A percentile compares a stretch with the other conserved stretches of the same genome.
Conservation (phyloP, 2,888 invertebrate genomes). For the Amiota minor region DNA sequence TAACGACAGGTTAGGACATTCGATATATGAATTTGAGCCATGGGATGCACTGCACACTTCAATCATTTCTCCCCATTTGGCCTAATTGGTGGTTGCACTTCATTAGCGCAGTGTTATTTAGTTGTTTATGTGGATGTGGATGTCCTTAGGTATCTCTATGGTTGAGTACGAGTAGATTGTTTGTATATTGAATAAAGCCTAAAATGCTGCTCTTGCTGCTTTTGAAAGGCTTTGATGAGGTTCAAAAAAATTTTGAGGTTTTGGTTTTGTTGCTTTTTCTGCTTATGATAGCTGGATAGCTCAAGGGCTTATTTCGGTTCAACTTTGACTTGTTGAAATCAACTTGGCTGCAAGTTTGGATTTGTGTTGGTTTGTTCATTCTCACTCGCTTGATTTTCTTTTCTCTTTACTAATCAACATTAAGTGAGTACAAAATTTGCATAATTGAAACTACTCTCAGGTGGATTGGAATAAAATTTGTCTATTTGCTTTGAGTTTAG, state of each 20-base stretch:
- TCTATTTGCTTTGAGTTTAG: neutral
- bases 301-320: constrained; percentile 58
- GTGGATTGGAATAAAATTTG: constrained; percentile 40
- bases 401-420: constrained; percentile 54
- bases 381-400: neutral
- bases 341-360: neutral
- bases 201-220: constrained; percentile 18
- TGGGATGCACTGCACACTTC: neutral
- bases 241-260: neutral
- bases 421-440: constrained; percentile 55
- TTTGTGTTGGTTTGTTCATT: neutral
- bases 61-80: constrained; percentile 16
- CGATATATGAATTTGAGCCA: neutral
- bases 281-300: constrained; percentile 44
- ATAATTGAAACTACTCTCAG: constrained; percentile 59
- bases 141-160: constrained; percentile 20
- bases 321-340: neutral
- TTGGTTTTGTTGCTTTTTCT: constrained; percentile 40
- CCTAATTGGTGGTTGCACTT: constrained; percentile 63
- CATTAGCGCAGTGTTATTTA: constrained; percentile 49
- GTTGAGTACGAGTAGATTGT: constrained; percentile 18
- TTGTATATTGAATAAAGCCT: constrained; percentile 28
- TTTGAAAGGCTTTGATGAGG: constrained; percentile 10
- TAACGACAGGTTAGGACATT: no score
- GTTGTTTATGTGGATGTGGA: constrained; percentile 27